These are phyloP conservation scores for Ophthalmolycus amberensis DNA, from an alignment of 2,113 vertebrate genomes.

Conservation along the genomic window DNA sequence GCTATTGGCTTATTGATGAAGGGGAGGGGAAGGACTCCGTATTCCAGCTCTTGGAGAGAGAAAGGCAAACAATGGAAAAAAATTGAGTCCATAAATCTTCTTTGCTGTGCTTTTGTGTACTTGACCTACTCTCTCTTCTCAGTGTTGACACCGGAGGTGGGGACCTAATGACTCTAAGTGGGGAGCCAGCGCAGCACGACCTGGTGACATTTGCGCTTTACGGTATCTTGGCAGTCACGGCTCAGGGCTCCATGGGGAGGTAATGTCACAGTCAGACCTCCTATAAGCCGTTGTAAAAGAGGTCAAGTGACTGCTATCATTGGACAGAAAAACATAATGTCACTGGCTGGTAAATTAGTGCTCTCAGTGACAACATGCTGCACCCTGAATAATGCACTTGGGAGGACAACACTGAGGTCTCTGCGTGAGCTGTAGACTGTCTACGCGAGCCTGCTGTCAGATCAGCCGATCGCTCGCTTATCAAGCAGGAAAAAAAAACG, in stretches of 20 bases:
- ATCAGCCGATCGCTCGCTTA: conserved; percentile 32
- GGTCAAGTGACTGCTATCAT: conserved; percentile 69
- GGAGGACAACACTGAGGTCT: conserved; percentile 37
- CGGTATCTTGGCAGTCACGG: conserved; percentile 54
- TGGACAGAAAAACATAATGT: conserved; percentile 62
- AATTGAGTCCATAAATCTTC: conserved; percentile 66
- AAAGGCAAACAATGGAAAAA: conserved; percentile 67
- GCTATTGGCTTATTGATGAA: conserved; percentile 82
- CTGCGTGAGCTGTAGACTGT: conserved; percentile 7
- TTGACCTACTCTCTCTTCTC: conserved; percentile 40
- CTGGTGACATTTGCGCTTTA: conserved; percentile 73
- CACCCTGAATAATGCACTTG: conserved; percentile 54
- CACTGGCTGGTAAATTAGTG: conserved; percentile 51
- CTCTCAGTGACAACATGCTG: conserved; percentile 46
- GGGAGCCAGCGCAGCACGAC: conserved; percentile 71
- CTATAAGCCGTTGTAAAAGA: conserved; percentile 62
- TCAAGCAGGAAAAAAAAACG: conserved; percentile 20
- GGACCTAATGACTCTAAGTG: conserved; percentile 61
- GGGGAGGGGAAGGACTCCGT: conserved; percentile 71
- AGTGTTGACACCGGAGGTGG: conserved; percentile 49
- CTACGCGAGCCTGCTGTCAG: conserved; percentile 24
- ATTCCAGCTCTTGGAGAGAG: conserved; percentile 35
- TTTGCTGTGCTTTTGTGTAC: conserved; percentile 46
- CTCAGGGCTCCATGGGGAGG: conserved; percentile 62
- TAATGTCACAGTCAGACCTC: conserved; percentile 66